A percentile compares a stretch with the other conserved stretches of the same genome.
phyloP scores from a whole-genome alignment of 2,888 invertebrate genomes.

The Nemurella pictetii region DNA sequence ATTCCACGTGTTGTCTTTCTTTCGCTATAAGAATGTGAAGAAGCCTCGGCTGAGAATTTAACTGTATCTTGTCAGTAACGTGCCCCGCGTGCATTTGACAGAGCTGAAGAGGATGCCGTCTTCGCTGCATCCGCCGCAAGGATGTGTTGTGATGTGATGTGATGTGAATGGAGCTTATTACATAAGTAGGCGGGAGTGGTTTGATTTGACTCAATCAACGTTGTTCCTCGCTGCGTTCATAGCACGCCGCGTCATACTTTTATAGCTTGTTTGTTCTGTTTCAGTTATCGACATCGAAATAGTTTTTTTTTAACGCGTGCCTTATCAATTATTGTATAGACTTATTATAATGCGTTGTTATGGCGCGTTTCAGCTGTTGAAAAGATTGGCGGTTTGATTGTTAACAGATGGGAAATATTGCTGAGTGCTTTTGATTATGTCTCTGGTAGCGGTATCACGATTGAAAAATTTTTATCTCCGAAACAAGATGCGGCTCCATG shows the following conservation, averaged over 20 bases:
- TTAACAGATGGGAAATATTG: no score
- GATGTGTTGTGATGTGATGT: not conserved
- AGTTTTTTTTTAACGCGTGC: not conserved
- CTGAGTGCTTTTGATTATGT: no score
- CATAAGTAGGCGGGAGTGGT: conserved; percentile 15
- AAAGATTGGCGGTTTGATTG: no score
- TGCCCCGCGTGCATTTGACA: not conserved
- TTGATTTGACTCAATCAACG: conserved; percentile 23
- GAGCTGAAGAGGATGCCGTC: conserved; percentile 1
- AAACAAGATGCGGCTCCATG: no score
- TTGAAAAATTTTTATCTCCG: no score
- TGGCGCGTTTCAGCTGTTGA: no score
- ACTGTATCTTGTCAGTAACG: not conserved
- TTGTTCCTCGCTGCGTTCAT: not conserved
- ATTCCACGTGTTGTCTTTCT: not conserved
- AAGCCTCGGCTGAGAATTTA: not conserved
- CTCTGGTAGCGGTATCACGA: no score
- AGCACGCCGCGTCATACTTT: conserved; percentile 5
- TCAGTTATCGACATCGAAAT: no score
- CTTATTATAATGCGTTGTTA: not conserved
- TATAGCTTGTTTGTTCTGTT: conserved; percentile 16
- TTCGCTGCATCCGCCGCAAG: not conserved
- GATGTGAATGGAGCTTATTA: not conserved
- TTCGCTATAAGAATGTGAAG: not conserved
- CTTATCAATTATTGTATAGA: not conserved